Evolutionary conservation across 2,113 vertebrate genomes (phyloP).

Genomic region (Rallus limicola): DNA sequence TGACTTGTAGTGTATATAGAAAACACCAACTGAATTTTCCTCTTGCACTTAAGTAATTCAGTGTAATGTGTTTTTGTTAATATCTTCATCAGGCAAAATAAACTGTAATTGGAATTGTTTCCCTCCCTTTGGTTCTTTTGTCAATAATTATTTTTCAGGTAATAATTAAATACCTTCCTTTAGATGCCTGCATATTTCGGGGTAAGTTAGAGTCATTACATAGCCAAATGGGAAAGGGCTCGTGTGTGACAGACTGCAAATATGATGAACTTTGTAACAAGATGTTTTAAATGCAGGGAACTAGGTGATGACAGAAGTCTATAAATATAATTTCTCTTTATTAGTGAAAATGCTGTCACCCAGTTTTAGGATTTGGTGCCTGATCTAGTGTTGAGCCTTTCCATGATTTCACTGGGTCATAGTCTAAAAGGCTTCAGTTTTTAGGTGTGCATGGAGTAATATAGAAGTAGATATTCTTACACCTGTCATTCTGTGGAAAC

Average conservation of each 20-base stretch:
- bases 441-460: neutral
- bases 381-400: neutral
- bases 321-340: too few species aligned
- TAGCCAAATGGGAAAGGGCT: neutral
- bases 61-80: constrained; percentile 36
- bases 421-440: neutral
- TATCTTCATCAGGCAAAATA: neutral
- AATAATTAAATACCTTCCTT: neutral
- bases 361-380: neutral
- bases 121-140: neutral
- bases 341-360: neutral
- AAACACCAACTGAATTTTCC: constrained; percentile 55
- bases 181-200: neutral
- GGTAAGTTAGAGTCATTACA: neutral
- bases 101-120: neutral
- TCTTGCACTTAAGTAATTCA: constrained; percentile 52
- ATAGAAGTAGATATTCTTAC: neutral
- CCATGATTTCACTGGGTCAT: neutral
- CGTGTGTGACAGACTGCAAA: neutral
- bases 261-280: neutral
- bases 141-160: neutral
- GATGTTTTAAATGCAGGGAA: neutral
- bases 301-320: neutral
- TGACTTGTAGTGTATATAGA: constrained; percentile 12
- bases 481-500: neutral